Evolutionary conservation across 2,888 invertebrate genomes (phyloP), one percentile per base, ranked within the genome.

Genomic region (Athripsodes cinereus): DNA sequence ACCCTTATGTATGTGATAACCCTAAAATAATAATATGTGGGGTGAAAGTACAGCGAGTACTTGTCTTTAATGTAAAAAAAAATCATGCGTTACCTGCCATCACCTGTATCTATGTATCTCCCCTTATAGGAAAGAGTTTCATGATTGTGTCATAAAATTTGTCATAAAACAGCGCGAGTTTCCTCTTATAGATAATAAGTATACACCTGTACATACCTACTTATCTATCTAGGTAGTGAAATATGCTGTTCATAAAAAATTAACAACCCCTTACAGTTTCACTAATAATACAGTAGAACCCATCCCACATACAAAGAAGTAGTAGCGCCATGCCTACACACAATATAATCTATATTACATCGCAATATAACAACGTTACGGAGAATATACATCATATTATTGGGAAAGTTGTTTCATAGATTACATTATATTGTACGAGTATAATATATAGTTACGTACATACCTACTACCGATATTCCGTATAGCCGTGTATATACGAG

Each of bases 241-340:
- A 48, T 48, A 48, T 19, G 48, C 40, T 35, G 16, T 53, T 35
- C 6, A 40, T 51, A 31, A 51, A 51, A 51, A 51, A 51, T 51
- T 51, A 51, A 51, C 51, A 20, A 16, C 48, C 44, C 48, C 48
- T 48, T 6, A 20, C 48, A 48, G 2, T 48, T 40, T 40, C 8
- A 13, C 2, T 40, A 16, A 13, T 40, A 40, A 40, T n/a, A 40
- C 16, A 40, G 16, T 40, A 3, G 13, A 16, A 40, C 16, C 40
- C 40, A 13, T 26, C 26, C 10, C 10, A 40, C 13, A 40, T 40
- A 40, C 13, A 8, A 40, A 3, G 3, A 40, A 8, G 13, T 40
- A 40, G 40, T 13, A 8, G 13, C 40, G 13, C 40, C 3, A 40
- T 8, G 13, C 13, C 2, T 5, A 40, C 31, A 6, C 6, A 6